These are phyloP conservation scores for Cheiracanthium punctorium DNA, from an alignment of 2,888 invertebrate genomes.

Conservation along the genomic window DNA sequence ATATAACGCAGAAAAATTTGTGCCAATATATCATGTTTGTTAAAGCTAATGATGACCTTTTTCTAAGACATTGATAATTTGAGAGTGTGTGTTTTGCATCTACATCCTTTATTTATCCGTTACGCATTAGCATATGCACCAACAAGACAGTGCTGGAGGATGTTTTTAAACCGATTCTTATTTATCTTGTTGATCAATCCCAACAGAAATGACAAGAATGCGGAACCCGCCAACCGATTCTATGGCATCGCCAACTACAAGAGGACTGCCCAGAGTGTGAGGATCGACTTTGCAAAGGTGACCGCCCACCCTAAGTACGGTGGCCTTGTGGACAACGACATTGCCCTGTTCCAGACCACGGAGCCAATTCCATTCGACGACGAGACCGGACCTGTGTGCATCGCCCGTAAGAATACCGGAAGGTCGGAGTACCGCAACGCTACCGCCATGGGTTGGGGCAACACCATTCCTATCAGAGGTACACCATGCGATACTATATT, in stretches of 20 bases:
- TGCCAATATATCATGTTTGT: no score
- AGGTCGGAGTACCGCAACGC: not conserved
- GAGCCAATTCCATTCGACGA: slow-evolving; percentile 13
- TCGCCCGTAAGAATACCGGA: not conserved
- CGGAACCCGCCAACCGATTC: not conserved
- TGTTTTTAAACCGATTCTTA: no score
- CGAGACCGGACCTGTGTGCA: slow-evolving; percentile 16
- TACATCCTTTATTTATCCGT: no score
- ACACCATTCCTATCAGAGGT: not conserved
- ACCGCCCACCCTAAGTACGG: not conserved
- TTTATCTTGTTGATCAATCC: no score
- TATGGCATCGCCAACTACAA: slow-evolving; percentile 8
- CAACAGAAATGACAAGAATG: not conserved
- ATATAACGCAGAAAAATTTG: no score
- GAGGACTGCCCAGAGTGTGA: not conserved
- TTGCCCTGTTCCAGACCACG: slow-evolving; percentile 32
- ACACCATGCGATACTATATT: no score
- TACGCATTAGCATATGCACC: no score
- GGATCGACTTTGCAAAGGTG: not conserved
- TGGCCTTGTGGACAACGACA: slow-evolving; percentile 6
- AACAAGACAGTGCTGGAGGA: no score
- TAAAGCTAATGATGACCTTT: no score
- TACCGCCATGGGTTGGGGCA: slow-evolving; percentile 36
- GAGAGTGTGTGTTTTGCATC: no score
- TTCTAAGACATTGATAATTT: no score